A percentile compares a stretch with the other conserved stretches of the same genome.
phyloP scores from a whole-genome alignment of 2,797 vertebrate genomes.

The Cynodonichthys magdalenae region DNA sequence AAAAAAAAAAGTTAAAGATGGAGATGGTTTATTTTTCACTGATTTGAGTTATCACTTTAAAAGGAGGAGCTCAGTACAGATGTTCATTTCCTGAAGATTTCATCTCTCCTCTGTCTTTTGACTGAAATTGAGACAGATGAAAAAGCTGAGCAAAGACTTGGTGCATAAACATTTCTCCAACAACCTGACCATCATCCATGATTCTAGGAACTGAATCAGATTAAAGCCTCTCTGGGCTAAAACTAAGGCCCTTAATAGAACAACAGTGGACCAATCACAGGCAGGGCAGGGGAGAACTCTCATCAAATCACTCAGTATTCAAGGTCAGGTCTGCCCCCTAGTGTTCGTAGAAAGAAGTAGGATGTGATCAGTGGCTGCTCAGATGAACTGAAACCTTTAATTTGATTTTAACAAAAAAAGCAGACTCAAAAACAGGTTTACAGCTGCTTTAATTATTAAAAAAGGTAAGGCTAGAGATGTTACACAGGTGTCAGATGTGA shows the following conservation, averaged over 20 bases:
- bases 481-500: constrained; percentile 41
- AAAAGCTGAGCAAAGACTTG: too few relatives aligned
- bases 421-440: constrained; percentile 43
- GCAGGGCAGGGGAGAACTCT: constrained; percentile 51
- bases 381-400: too few relatives aligned
- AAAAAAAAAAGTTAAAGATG: too few relatives aligned
- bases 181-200: constrained; percentile 31
- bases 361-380: too few relatives aligned
- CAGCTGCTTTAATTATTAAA: constrained; percentile 79
- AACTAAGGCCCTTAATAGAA: constrained; percentile 52
- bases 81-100: too few relatives aligned
- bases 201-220: constrained; percentile 34
- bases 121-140: too few relatives aligned
- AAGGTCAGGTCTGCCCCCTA: constrained; percentile 57
- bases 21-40: too few relatives aligned
- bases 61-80: too few relatives aligned
- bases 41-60: too few relatives aligned
- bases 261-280: constrained; percentile 60
- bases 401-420: constrained; percentile 3
- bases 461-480: constrained; percentile 71
- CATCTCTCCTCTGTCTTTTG: too few relatives aligned
- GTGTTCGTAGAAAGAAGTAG: constrained; percentile 32
- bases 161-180: too few relatives aligned
- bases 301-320: not conserved
- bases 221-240: constrained; percentile 47